Evolutionary conservation across 1,140 invertebrate species (phyloP).

Genomic region (Drosophila willistoni): DNA sequence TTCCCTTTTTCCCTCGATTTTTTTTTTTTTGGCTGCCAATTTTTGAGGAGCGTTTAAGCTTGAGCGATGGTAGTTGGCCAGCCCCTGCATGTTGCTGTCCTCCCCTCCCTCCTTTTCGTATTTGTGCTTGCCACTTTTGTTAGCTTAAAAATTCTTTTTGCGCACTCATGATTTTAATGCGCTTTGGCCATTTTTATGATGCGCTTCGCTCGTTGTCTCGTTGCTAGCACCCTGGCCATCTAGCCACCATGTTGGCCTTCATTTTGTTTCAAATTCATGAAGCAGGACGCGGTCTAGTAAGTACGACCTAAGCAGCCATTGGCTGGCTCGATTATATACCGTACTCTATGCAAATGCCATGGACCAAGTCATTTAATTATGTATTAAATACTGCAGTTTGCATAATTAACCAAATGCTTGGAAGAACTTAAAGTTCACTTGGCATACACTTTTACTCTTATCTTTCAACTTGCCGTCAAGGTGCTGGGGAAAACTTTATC

Average conservation of each 20-base stretch:
- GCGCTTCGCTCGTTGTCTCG: constrained; percentile 22
- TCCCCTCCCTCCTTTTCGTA: neutral
- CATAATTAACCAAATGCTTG: constrained; percentile 54
- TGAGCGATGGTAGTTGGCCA: constrained; percentile 33
- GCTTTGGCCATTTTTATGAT: constrained; percentile 72
- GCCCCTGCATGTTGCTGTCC: constrained; percentile 6
- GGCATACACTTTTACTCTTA: constrained; percentile 24
- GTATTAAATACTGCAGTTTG: constrained; percentile 53
- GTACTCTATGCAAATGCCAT: constrained; percentile 43
- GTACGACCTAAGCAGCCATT: constrained; percentile 51
- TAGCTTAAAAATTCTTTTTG: constrained; percentile 70
- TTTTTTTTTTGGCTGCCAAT: constrained; percentile 47
- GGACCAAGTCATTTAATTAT: constrained; percentile 53
- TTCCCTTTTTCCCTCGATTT: neutral
- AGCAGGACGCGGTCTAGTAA: constrained; percentile 62
- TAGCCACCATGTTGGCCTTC: constrained; percentile 31
- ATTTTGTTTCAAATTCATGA: constrained; percentile 70
- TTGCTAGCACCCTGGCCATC: neutral
- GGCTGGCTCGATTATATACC: neutral
- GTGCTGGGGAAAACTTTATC: constrained; percentile 1
- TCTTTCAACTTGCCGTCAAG: constrained; percentile 3
- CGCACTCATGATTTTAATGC: constrained; percentile 72
- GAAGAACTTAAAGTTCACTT: constrained; percentile 25
- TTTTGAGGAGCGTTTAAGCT: constrained; percentile 57
- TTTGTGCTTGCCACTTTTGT: constrained; percentile 41